Conservation (phyloP, 2,888 invertebrate species). For the Molanna angustata region DNA sequence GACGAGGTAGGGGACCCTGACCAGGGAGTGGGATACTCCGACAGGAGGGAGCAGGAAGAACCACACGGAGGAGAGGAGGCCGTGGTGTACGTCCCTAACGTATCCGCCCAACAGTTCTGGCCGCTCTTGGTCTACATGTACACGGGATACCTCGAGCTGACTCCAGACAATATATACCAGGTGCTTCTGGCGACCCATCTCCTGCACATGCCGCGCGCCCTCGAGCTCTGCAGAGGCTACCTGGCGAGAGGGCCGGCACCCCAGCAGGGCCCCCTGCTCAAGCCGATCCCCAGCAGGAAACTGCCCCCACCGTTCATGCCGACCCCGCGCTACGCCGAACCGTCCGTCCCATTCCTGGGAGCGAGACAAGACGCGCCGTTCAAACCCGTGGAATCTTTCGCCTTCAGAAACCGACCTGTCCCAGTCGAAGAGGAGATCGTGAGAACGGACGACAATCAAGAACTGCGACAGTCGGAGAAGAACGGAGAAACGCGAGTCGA, state of each 20-base stretch:
- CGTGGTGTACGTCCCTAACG: conserved; percentile 53
- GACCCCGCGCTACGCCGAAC: conserved; percentile 24
- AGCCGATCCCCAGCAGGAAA: conserved; percentile 31
- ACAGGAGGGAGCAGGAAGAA: conserved; percentile 6
- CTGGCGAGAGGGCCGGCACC: conserved; percentile 52
- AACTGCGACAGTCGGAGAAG: too few species aligned
- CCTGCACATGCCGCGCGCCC: conserved; percentile 69
- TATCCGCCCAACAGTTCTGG: conserved; percentile 62
- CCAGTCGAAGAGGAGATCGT: background rate
- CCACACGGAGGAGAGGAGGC: conserved; percentile 24
- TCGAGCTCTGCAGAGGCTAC: conserved; percentile 65
- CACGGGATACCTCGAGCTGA: conserved; percentile 68
- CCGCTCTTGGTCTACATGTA: conserved; percentile 72
- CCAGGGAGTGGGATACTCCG: conserved; percentile 1
- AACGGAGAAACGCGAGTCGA: background rate
- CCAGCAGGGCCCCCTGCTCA: conserved; percentile 32
- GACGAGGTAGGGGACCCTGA: conserved; percentile 32
- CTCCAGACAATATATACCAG: conserved; percentile 67
- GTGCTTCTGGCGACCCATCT: conserved; percentile 69
- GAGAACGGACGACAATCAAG: background rate
- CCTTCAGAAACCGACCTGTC: background rate
- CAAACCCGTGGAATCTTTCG: conserved; percentile 12
- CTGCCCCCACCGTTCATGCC: conserved; percentile 19
- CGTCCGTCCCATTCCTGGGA: conserved; percentile 9
- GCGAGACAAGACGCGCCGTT: conserved; percentile 20